Conservation (phyloP, 2,888 invertebrate genomes). For the Tortrix viridana region DNA sequence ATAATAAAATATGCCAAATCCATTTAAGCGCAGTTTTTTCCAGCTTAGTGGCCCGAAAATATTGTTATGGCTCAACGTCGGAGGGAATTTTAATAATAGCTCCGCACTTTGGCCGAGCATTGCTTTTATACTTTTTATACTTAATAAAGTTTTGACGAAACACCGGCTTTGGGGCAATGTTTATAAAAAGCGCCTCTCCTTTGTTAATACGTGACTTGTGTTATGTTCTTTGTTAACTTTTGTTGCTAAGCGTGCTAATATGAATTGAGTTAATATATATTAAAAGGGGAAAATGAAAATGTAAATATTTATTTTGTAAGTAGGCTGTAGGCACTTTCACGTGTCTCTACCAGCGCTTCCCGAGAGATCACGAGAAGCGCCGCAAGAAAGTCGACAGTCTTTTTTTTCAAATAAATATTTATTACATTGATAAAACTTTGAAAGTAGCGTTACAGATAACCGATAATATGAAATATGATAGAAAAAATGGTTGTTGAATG, state of each 20-base stretch:
- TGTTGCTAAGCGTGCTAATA: conserved; percentile 5
- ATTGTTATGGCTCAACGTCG: conserved; percentile 65
- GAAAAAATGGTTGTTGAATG: too few relatives aligned
- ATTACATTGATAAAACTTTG: too few relatives aligned
- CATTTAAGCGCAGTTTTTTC: conserved; percentile 70
- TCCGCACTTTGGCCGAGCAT: conserved; percentile 42
- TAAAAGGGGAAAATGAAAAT: conserved; percentile 64
- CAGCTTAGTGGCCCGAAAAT: conserved; percentile 65
- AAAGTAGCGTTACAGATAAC: too few relatives aligned
- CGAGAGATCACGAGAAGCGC: too few relatives aligned
- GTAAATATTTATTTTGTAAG: too few relatives aligned
- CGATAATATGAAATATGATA: too few relatives aligned
- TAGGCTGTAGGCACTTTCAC: conserved; percentile 59
- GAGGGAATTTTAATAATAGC: conserved; percentile 56
- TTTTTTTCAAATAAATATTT: too few relatives aligned
- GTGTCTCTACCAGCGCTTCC: too few relatives aligned
- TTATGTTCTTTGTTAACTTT: conserved; percentile 21
- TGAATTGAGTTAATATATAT: conserved; percentile 68
- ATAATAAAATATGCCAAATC: conserved; percentile 70
- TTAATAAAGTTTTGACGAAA: conserved; percentile 44
- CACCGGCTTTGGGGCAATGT: conserved; percentile 24
- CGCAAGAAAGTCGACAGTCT: too few relatives aligned
- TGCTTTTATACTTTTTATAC: conserved; percentile 46
- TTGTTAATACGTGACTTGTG: conserved; percentile 26
- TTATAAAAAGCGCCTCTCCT: conserved; percentile 26